Percentiles rank a stretch among this genome's conserved stretches.
phyloP scores from a whole-genome alignment of 1,140 invertebrate species.

The Chrysopa pallens region DNA sequence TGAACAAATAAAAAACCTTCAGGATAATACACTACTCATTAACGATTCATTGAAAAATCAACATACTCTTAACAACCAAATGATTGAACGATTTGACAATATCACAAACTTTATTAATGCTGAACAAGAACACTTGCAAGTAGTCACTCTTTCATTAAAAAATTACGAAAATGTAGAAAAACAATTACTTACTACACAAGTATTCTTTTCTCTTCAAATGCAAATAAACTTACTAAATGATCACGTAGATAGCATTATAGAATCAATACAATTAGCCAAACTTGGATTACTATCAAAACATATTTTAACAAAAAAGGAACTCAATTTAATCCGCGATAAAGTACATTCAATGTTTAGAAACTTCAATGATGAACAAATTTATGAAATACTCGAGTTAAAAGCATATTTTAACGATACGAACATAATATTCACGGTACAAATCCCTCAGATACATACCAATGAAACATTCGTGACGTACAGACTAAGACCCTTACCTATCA shows the following conservation, averaged over 20 bases:
- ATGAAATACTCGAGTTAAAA: conserved; percentile 1
- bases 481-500: too few species aligned
- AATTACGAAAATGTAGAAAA: background rate
- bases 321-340: background rate
- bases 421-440: conserved; percentile 1
- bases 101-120: conserved; percentile 1
- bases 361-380: background rate
- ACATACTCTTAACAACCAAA: background rate
- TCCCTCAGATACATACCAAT: too few species aligned
- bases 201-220: too few species aligned
- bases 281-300: conserved; percentile 1
- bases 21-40: background rate
- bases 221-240: background rate
- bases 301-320: background rate
- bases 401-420: conserved; percentile 2
- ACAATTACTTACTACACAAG: background rate
- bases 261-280: conserved; percentile 1
- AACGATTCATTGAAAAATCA: background rate
- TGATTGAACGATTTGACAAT: background rate
- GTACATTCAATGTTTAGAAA: background rate
- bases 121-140: background rate
- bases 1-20: conserved; percentile 1
- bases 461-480: too few species aligned
- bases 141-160: background rate
- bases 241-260: background rate